Percentiles rank a stretch among this genome's conserved stretches.
phyloP scores from a whole-genome alignment of 2,113 vertebrate species.

The Petrocephalus zakoni region DNA sequence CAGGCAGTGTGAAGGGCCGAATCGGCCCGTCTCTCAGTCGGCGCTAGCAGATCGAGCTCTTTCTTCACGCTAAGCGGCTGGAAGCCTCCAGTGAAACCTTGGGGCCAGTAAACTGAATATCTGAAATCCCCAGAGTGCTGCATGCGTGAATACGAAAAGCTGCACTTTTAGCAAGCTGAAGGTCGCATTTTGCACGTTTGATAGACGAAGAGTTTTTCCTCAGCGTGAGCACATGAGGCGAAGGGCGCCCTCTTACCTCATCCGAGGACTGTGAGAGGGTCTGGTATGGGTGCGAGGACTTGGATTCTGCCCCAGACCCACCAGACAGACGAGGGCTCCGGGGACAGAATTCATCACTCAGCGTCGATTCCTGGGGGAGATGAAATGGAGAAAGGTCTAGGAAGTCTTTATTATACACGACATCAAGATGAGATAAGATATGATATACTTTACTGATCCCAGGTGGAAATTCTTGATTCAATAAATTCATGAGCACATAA shows the following conservation, averaged over 20 bases:
- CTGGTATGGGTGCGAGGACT: conserved; percentile 80
- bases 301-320: conserved; percentile 51
- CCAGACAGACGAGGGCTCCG: conserved; percentile 61
- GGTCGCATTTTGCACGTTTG: neutral
- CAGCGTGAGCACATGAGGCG: neutral
- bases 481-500: neutral
- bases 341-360: conserved; percentile 77
- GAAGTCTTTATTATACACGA: neutral
- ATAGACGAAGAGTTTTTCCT: neutral
- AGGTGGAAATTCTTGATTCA: neutral
- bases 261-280: conserved; percentile 84
- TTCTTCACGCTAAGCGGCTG: neutral
- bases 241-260: conserved; percentile 56
- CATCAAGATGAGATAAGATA: neutral
- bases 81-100: neutral
- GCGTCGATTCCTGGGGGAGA: conserved; percentile 70
- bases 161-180: neutral
- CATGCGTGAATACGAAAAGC: neutral
- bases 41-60: neutral
- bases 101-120: neutral
- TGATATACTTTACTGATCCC: neutral
- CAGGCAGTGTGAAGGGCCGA: neutral
- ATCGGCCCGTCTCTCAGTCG: neutral
- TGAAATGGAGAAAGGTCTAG: neutral
- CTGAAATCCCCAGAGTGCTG: neutral